These are phyloP conservation scores for Rhabdornis inornatus DNA, from an alignment of 2,113 vertebrate genomes.

Conservation along the genomic window DNA sequence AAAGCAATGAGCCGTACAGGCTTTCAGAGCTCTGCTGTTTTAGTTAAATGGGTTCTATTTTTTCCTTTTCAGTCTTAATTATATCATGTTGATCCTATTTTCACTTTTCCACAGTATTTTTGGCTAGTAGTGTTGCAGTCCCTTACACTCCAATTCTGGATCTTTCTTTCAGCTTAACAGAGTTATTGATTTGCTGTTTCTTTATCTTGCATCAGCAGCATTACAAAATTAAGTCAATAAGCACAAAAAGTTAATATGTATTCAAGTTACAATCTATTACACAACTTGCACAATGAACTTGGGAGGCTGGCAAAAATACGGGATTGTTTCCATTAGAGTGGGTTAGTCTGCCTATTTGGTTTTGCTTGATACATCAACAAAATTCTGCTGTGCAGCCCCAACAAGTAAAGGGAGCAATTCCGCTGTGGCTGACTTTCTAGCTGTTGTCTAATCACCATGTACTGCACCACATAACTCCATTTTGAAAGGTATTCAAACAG, in stretches of 20 bases:
- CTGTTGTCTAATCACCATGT: neutral
- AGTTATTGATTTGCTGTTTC: neutral
- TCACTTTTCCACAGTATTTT: neutral
- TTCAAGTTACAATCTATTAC: constrained; percentile 10
- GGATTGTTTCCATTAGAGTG: neutral
- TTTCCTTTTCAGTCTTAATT: neutral
- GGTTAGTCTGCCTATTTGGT: neutral
- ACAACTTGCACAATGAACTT: neutral
- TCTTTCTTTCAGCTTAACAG: neutral
- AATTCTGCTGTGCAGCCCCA: neutral
- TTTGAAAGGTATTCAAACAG: neutral
- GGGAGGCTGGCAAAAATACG: neutral
- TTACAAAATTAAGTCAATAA: constrained; percentile 14
- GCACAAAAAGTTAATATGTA: neutral
- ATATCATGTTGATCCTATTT: neutral
- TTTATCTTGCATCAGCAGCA: constrained; percentile 11
- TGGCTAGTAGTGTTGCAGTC: neutral
- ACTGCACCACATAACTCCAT: neutral
- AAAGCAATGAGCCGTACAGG: neutral
- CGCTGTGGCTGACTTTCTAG: neutral
- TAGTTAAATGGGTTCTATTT: neutral
- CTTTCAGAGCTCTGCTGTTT: neutral
- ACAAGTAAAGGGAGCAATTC: neutral
- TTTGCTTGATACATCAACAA: constrained; percentile 7
- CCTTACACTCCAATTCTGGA: neutral